Evolutionary conservation across 2,888 invertebrate genomes (phyloP), one percentile per base, ranked within the genome.

Genomic region (Dexiosoma caninum): DNA sequence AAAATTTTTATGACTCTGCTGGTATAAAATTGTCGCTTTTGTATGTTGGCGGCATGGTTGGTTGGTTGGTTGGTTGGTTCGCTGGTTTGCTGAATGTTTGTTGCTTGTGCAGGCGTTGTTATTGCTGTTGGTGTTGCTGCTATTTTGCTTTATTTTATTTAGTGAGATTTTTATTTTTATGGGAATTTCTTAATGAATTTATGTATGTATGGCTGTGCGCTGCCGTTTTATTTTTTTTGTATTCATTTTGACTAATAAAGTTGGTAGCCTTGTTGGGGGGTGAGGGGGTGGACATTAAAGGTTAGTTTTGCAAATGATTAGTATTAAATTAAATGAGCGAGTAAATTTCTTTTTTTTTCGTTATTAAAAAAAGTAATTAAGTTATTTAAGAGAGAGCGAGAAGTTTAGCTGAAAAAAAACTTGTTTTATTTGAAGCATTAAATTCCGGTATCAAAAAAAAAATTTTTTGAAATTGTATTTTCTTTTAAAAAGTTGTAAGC

Each of bases 91-190:
- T 12, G 27, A 72, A 64, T 55, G 55, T 46, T 60, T 42, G 21
- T 51, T 46, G 23, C 16, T 57, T 8, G 14, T 46, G 40, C 7
- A n/a, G n/a, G n/a, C n/a, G n/a, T n/a, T 51, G 35, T 27, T 27
- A 5, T 7, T 14, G 4, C 6, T 49, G 12, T 49, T 42, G 19
- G 16, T 59, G 64, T 78, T 64, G 51, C 12, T 21, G 32, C 59
- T 6, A 30, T 49, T 57, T 40, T 9, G 23, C 32, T 71, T 62
- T 62, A 40, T 59, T 57, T 55, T 55, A 27, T 46, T 57, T 55
- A 44, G 71, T 57, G 80, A 67, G 72, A 76, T 69, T 81, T 81
- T 81, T 81, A 76, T 69, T 81, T 81, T 81, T 81, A 81, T 81
- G 76, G 71, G 80, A 76, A 62, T 72, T 76, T 72, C 46, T 76